Base-by-base conservation (phyloP, 2,888 invertebrate genomes). In the Cotesia congregata region DNA sequence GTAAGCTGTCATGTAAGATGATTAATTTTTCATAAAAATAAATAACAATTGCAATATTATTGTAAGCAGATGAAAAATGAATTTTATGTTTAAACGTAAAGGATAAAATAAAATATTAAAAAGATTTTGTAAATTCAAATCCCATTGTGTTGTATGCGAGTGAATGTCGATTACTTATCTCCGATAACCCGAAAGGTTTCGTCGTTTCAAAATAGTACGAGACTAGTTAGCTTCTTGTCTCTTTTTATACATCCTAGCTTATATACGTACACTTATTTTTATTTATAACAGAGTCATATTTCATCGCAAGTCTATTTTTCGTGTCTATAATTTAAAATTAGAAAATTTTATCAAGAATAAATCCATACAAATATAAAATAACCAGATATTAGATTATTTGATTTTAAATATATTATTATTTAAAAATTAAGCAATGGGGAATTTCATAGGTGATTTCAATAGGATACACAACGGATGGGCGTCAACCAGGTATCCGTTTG, bases 171-270 rank as follows among this genome's bases (percentile, higher is more conserved):
- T 76, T 62, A 62, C 30, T 41, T 64, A 20, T 60, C 38, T 20
- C 73, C 73, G 77, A 77, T 77, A 77, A 77, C 77, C 77, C 70
- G 59, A 62, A 67, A 76, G 76, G 76, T 72, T 76, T 69, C 50
- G 64, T 70, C 72, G 50, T 72, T 65, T 72, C 40, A 72, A 72
- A 72, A 72, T 50, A 50, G 41, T 20, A 9, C 30, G 60, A n/a
- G 40, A 65, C 17, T 72, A 15, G 62, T 39, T 39, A n/a, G 17
- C 6, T 30, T 59, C 20, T 67, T 67, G 7, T n/a, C 60, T 70
- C 17, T 59, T 70, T 70, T 38, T 70, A 3, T 12, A 12, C 12
- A 12, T 12, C 50, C 50, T 50, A 50, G 50, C 12, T 12, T 50
- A 50, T 50, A 50, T 50, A 30, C 30, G 30, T 30, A 30, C 3